These are phyloP conservation scores for Crotalus tigris DNA, from an alignment of 2,113 vertebrate species.

Conservation along the genomic window DNA sequence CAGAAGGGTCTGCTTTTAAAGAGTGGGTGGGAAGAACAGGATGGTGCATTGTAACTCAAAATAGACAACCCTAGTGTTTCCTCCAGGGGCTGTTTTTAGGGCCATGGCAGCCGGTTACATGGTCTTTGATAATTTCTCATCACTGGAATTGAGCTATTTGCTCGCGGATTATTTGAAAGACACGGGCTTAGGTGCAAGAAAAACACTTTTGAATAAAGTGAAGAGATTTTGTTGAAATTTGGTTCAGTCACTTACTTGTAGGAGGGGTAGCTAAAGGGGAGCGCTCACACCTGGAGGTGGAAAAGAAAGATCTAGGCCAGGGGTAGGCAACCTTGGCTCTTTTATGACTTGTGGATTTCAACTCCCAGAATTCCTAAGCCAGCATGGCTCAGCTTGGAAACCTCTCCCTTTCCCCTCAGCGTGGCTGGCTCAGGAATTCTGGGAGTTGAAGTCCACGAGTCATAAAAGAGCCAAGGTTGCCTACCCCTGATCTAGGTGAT, in stretches of 20 bases:
- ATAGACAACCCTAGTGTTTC: conserved; percentile 63
- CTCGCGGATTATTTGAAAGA: conserved; percentile 78
- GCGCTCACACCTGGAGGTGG: conserved; percentile 32
- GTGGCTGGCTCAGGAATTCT: no score
- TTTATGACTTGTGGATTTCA: no score
- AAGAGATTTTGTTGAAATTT: conserved; percentile 57
- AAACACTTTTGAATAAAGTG: conserved; percentile 67
- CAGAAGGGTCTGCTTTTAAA: conserved; percentile 67
- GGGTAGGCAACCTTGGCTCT: no score
- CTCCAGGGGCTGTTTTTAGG: conserved; percentile 74
- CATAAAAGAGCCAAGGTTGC: no score
- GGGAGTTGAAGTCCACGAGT: no score
- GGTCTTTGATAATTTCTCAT: conserved; percentile 81
- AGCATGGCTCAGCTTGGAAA: no score
- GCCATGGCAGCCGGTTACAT: conserved; percentile 85
- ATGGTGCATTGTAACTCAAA: conserved; percentile 70
- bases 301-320: conserved; percentile 19
- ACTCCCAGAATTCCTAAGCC: no score
- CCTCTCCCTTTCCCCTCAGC: no score
- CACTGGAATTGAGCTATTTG: conserved; percentile 78
- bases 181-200: conserved; percentile 74
- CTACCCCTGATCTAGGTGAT: neutral
- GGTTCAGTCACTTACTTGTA: conserved; percentile 30
- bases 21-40: conserved; percentile 72
- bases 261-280: conserved; percentile 3